phyloP scores from a whole-genome alignment of 1,140 invertebrate species.

The Cotesia vestalis region DNA sequence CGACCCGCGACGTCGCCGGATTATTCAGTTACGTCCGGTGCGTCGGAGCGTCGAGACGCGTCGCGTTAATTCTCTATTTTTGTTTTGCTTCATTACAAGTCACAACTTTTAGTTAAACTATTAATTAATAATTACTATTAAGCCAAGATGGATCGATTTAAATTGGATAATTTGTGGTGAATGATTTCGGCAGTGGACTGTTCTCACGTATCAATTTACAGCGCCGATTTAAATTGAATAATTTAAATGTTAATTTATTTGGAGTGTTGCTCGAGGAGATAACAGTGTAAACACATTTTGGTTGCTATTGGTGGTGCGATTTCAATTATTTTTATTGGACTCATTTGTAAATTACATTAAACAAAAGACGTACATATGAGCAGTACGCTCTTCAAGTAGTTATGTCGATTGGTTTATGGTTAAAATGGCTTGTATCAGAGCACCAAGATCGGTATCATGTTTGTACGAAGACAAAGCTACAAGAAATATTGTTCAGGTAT shows the following conservation, averaged over 20 bases:
- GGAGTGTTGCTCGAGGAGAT: too few species aligned
- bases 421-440: slow-evolving; percentile 61
- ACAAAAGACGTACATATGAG: too few species aligned
- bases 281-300: neutral
- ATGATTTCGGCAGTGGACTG: too few species aligned
- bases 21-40: slow-evolving; percentile 61
- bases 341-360: too few species aligned
- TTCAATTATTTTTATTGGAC: neutral
- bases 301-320: neutral
- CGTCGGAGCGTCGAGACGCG: slow-evolving; percentile 55
- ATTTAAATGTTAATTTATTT: too few species aligned
- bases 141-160: too few species aligned
- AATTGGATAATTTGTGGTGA: too few species aligned
- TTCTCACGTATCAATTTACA: too few species aligned
- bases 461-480: slow-evolving; percentile 60
- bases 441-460: slow-evolving; percentile 59
- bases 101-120: too few species aligned
- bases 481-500: slow-evolving; percentile 60
- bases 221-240: too few species aligned
- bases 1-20: slow-evolving; percentile 29
- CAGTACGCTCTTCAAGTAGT: too few species aligned
- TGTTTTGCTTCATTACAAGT: neutral
- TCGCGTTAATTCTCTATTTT: neutral
- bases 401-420: neutral
- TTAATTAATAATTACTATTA: too few species aligned